Base-by-base conservation (phyloP, 1,140 invertebrate genomes). In the Bombyx mandarina region DNA sequence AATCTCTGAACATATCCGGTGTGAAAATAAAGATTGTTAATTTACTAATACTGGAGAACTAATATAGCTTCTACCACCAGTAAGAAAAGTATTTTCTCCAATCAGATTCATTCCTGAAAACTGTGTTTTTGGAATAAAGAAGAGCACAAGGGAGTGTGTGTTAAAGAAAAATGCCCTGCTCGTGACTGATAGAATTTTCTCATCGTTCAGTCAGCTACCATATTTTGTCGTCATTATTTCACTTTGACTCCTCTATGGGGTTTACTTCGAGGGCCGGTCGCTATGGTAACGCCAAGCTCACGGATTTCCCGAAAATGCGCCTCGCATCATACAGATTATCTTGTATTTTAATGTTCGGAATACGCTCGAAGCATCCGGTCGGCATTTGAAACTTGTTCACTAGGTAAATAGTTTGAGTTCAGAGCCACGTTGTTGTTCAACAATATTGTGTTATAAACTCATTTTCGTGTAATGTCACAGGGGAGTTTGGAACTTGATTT, bases 341-440 rank as follows among this genome's bases (percentile, higher is more conserved):
- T 45, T 62, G 66, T 69, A 62, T 66, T 75, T 74, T 72, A 73
- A 72, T 73, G 69, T 70, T 65, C 43, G 65, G 49, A 73, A 69
- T 59, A 69, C 63, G 71, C 71, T 71, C 54, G 65, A 74, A 74
- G 73, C 73, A 75, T 72, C 62, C 71, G 70, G 65, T 46, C 55
- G 73, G 80, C 69, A 73, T 70, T 64, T 63, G 62, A 69, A 81
- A 81, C 73, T 78, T 73, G 73, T 66, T 73, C 66, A 72, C 65
- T 74, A 71, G 65, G 72, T 73, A 73, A 82, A 82, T 85, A 85
- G 77, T 85, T 51, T 85, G 66, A 61, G 81, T 67, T 84, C 78
- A 62, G 59, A 56, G 35, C 56, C 45, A 55, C 60, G 60, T 59
- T 66, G 61, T 60, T 66, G 68, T 35, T 35, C 26, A 35, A 66